phyloP scores from a whole-genome alignment of 1,140 invertebrate species.

The Epicauta chinensis region DNA sequence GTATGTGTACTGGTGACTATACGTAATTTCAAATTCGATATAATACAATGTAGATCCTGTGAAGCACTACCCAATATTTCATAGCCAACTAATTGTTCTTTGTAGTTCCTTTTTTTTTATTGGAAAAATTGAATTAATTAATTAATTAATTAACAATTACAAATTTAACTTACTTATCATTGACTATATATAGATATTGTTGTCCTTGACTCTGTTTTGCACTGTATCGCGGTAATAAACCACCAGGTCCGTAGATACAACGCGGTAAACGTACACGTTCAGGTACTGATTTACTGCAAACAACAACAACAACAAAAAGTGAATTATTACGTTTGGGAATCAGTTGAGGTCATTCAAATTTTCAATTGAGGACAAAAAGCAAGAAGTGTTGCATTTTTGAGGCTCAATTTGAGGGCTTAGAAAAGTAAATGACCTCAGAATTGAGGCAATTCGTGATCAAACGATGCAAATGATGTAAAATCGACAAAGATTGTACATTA shows the following conservation, averaged over 20 bases:
- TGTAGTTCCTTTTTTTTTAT: constrained; percentile 52
- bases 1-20: constrained; percentile 59
- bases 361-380: no score
- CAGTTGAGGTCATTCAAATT: no score
- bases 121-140: constrained; percentile 4
- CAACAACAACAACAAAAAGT: constrained; percentile 25
- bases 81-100: constrained; percentile 78
- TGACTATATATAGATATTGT: constrained; percentile 75
- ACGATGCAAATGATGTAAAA: no score
- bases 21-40: constrained; percentile 71
- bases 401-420: no score
- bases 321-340: no score
- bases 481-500: no score
- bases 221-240: constrained; percentile 75
- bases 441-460: no score
- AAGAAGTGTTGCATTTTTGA: no score
- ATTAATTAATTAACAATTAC: background rate
- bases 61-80: constrained; percentile 66
- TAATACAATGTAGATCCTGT: constrained; percentile 65
- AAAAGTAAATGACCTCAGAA: no score
- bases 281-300: constrained; percentile 60
- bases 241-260: constrained; percentile 74
- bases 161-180: constrained; percentile 46
- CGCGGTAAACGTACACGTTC: constrained; percentile 64
- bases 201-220: constrained; percentile 73